Evolutionary conservation across 2,888 invertebrate species (phyloP), one percentile per base, ranked within the genome.

Genomic region (Druceiella hillmani): DNA sequence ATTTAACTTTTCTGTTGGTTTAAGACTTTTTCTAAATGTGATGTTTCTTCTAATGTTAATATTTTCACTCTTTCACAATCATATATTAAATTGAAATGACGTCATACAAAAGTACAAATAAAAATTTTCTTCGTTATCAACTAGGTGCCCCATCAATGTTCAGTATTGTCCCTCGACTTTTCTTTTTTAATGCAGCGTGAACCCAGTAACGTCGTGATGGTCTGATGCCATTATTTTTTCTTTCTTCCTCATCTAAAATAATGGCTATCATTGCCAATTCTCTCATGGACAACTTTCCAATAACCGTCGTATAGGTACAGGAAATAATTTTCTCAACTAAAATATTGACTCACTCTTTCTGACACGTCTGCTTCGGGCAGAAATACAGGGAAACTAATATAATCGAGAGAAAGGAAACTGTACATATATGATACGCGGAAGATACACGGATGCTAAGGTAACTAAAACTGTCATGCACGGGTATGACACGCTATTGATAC

Each of bases 91-190:
- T 43, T 40, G 14, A 25, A 33, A 38, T 36, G 28, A 13, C 30
- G 9, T n/a, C n/a, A n/a, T n/a, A n/a, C n/a, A n/a, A n/a, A n/a
- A n/a, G n/a, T n/a, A n/a, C n/a, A n/a, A 39, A 40, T 27, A 36
- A 36, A 36, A 33, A 40, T 36, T 27, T 45, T 40, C 35, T 13
- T 42, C 42, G 13, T 44, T 39, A 36, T 42, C 40, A 45, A 40
- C 38, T 40, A 40, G 36, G 31, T 42, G 38, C 40, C 36, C 42
- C 16, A 28, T 42, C 22, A 45, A 33, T 31, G 42, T 45, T 40
- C 42, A 42, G 38, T 44, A 46, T 40, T 46, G 36, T 39, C 40
- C 44, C 44, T 46, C 35, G 3, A 38, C 36, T 42, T 44, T 41
- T 33, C 40, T 37, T 44, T 41, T n/a, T n/a, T n/a, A n/a, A n/a